A percentile compares a stretch with the other conserved stretches of the same genome.
Conservation (phyloP, 2,888 invertebrate genomes). For the Pterostichus madidus region DNA sequence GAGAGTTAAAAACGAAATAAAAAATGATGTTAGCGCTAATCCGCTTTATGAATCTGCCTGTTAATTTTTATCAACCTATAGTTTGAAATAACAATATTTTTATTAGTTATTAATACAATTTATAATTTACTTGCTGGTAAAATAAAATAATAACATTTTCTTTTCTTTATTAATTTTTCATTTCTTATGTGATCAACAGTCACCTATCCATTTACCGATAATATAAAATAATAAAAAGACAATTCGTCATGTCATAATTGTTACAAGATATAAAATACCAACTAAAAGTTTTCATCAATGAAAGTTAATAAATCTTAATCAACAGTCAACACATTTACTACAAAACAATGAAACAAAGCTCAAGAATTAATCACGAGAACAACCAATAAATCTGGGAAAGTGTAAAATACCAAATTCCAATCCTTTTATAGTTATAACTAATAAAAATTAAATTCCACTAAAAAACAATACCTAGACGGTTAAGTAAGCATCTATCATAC, state of each 20-base stretch:
- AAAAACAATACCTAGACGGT: constrained; percentile 8
- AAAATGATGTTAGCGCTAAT: no score
- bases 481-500: not conserved
- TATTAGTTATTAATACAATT: no score
- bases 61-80: no score
- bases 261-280: constrained; percentile 5
- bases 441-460: constrained; percentile 31
- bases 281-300: constrained; percentile 4
- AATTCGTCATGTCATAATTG: not conserved
- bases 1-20: no score
- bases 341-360: not conserved
- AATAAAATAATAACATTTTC: no score
- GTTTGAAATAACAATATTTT: no score
- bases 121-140: no score
- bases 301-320: constrained; percentile 9
- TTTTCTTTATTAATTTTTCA: no score
- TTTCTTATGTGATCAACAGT: no score
- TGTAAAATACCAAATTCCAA: constrained; percentile 20
- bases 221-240: not conserved
- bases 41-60: no score
- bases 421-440: constrained; percentile 21
- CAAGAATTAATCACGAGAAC: not conserved
- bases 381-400: constrained; percentile 27
- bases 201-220: no score
- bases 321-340: not conserved